phyloP scores from a whole-genome alignment of 2,113 vertebrate genomes.

The Apteryx mantelli region DNA sequence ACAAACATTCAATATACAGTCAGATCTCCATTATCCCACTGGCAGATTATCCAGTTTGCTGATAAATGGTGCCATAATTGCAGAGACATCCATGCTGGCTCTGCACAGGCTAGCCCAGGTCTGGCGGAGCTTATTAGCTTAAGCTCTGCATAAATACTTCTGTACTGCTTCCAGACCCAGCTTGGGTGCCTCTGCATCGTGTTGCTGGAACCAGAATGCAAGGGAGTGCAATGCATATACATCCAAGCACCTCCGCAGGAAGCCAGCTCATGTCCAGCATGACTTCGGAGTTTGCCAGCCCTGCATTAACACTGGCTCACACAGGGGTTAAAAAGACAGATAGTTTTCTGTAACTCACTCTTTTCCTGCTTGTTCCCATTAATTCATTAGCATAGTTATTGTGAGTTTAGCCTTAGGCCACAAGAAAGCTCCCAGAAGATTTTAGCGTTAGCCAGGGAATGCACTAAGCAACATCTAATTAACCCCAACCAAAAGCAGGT shows the following conservation, averaged over 20 bases:
- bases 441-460: constrained; percentile 45
- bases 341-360: constrained; percentile 39
- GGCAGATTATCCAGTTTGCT: constrained; percentile 63
- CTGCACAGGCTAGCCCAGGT: constrained; percentile 26
- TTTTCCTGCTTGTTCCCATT: constrained; percentile 49
- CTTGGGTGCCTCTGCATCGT: rapidly evolving
- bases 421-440: constrained; percentile 57
- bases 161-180: constrained; percentile 40
- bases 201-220: not conserved
- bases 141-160: constrained; percentile 45
- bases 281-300: not conserved
- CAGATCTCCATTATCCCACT: constrained; percentile 52
- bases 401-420: constrained; percentile 65
- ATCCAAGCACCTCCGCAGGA: not conserved
- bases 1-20: constrained; percentile 27
- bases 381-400: constrained; percentile 69
- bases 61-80: constrained; percentile 51
- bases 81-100: constrained; percentile 35
- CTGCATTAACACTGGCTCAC: not conserved
- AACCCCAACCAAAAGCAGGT: constrained; percentile 64
- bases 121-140: constrained; percentile 63
- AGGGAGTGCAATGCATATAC: not conserved
- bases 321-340: constrained; percentile 51
- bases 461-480: constrained; percentile 67
- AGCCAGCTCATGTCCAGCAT: constrained; percentile 18